A percentile compares a stretch with the other conserved stretches of the same genome.
Conservation (phyloP, 2,113 vertebrate species). For the Pelecanoides urinatrix region DNA sequence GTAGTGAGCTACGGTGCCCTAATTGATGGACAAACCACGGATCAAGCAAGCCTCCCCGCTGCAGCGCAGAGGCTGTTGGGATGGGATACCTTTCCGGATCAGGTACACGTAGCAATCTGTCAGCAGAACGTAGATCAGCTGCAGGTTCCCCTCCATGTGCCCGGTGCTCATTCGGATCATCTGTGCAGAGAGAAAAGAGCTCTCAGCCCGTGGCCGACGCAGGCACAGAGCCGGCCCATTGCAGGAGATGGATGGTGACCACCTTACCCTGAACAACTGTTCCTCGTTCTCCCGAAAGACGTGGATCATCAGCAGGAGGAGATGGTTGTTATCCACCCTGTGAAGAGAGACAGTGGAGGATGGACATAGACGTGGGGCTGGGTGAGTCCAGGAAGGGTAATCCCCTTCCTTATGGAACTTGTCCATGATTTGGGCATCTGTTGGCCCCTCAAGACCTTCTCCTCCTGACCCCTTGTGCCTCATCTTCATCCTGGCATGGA, state of each 20-base stretch:
- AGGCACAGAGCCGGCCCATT: not conserved
- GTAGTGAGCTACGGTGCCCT: not conserved
- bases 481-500: not conserved
- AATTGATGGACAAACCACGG: not conserved
- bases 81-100: conserved; percentile 88
- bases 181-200: conserved; percentile 57
- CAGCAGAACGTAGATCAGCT: conserved; percentile 91
- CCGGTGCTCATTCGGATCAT: conserved; percentile 97
- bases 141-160: conserved; percentile 96
- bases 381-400: not conserved
- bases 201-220: not conserved
- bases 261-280: conserved; percentile 89
- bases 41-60: not conserved
- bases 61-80: not conserved
- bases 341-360: not conserved
- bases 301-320: conserved; percentile 97
- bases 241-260: rapidly evolving
- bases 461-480: not conserved
- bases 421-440: not conserved
- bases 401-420: not conserved
- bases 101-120: conserved; percentile 95
- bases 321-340: conserved; percentile 97
- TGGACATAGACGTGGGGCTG: rapidly evolving
- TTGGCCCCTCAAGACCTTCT: not conserved
- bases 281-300: conserved; percentile 98